Conservation (phyloP, 2,888 invertebrate genomes). For the Prosapia bicincta region DNA sequence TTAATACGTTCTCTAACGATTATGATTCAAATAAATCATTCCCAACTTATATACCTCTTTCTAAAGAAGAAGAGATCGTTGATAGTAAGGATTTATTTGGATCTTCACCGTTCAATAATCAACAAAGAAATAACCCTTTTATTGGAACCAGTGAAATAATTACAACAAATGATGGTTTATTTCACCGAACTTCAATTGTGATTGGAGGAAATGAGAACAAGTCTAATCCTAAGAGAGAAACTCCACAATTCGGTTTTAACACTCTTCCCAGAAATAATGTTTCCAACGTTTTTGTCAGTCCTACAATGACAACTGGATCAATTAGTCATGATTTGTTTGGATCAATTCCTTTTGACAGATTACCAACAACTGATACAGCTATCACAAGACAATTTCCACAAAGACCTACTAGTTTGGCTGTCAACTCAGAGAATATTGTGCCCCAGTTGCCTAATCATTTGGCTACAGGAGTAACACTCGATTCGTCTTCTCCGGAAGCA, state of each 20-base stretch:
- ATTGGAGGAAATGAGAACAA: conserved; percentile 8
- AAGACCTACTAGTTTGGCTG: conserved; percentile 21
- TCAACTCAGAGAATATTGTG: conserved; percentile 9
- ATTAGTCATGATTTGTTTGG: conserved; percentile 37
- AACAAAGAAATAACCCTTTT: conserved; percentile 45
- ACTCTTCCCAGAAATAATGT: not conserved
- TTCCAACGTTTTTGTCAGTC: conserved; percentile 16
- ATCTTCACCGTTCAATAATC: conserved; percentile 46
- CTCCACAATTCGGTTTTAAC: not conserved
- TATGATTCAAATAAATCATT: conserved; percentile 22
- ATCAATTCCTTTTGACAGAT: conserved; percentile 35
- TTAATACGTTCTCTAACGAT: conserved; percentile 21
- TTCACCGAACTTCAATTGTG: conserved; percentile 24
- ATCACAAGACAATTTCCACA: conserved; percentile 9
- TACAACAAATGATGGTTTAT: conserved; percentile 16
- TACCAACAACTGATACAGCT: conserved; percentile 10
- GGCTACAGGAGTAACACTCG: not conserved
- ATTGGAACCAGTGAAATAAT: conserved; percentile 31
- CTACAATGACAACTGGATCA: conserved; percentile 13
- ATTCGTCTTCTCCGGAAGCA: conserved; percentile 17
- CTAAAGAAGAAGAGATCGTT: conserved; percentile 3
- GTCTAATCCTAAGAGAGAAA: not conserved
- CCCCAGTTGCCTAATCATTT: conserved; percentile 6
- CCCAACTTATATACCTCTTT: conserved; percentile 4
- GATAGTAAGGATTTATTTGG: conserved; percentile 46